A percentile compares a stretch with the other conserved stretches of the same genome.
Evolutionary conservation across 2,797 vertebrate species (phyloP).

Genomic region (Sphenopsis melanotis): DNA sequence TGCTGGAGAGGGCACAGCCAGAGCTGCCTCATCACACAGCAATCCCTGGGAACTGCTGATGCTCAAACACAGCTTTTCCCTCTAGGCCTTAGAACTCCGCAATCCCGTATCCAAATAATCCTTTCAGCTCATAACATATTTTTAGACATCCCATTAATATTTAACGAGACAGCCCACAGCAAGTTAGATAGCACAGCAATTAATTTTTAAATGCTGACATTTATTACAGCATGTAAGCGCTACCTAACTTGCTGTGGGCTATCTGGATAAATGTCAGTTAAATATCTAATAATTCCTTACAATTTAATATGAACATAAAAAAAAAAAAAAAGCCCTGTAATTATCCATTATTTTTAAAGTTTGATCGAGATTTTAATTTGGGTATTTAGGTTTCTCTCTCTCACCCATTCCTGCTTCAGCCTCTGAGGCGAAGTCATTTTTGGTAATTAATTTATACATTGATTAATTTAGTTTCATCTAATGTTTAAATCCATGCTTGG

Average conservation of each 20-base stretch:
- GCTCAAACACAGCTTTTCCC: background rate
- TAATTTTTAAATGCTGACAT: conserved; percentile 66
- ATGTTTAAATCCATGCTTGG: background rate
- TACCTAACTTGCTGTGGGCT: conserved; percentile 65
- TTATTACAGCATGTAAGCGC: conserved; percentile 62
- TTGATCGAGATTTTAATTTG: conserved; percentile 54
- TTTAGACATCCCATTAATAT: conserved; percentile 47
- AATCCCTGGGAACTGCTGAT: background rate
- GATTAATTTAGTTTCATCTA: conserved; percentile 56
- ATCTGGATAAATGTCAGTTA: conserved; percentile 71
- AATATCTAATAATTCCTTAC: conserved; percentile 61
- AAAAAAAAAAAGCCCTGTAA: background rate
- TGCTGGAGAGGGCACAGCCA: fast-evolving
- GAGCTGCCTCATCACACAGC: background rate
- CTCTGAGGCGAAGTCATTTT: conserved; percentile 40
- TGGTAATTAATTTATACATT: conserved; percentile 61
- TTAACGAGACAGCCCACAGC: conserved; percentile 62
- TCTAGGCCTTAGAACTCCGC: background rate
- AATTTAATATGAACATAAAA: conserved; percentile 28
- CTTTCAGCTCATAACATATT: conserved; percentile 50
- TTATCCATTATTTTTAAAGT: conserved; percentile 61
- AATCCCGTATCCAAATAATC: conserved; percentile 52
- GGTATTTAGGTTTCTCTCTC: background rate
- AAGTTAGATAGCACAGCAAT: conserved; percentile 70
- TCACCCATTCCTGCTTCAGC: background rate